Conservation (phyloP, 2,797 vertebrate genomes). For the Heterohyrax brucei region DNA sequence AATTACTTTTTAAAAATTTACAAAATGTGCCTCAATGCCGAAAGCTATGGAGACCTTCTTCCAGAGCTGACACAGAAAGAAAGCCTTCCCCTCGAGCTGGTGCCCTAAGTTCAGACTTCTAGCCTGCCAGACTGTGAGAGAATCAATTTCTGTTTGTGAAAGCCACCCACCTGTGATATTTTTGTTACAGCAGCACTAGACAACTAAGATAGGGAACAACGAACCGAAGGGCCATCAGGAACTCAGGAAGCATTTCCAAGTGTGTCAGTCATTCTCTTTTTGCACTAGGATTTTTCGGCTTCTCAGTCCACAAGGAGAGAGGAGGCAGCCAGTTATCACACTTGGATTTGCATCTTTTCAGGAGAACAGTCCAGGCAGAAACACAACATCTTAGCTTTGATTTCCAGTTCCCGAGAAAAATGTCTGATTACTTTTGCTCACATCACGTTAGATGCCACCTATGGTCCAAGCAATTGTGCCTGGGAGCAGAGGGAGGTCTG, state of each 20-base stretch:
- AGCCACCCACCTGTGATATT: no score
- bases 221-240: neutral
- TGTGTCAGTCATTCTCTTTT: neutral
- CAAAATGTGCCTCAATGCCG: neutral
- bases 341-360: neutral
- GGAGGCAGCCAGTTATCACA: neutral
- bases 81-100: no score
- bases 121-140: no score
- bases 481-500: neutral
- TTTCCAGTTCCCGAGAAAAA: neutral
- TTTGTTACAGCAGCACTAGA: no score
- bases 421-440: neutral
- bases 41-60: neutral
- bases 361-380: neutral
- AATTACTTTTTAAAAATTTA: neutral
- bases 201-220: neutral
- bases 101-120: no score
- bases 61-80: no score
- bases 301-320: neutral
- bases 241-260: accelerated
- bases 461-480: neutral
- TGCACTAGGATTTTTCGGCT: neutral
- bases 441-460: neutral
- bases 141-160: no score
- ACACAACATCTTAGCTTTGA: neutral